Base-by-base conservation (phyloP, 2,888 invertebrate species). In the Drosophila vallismaia region DNA sequence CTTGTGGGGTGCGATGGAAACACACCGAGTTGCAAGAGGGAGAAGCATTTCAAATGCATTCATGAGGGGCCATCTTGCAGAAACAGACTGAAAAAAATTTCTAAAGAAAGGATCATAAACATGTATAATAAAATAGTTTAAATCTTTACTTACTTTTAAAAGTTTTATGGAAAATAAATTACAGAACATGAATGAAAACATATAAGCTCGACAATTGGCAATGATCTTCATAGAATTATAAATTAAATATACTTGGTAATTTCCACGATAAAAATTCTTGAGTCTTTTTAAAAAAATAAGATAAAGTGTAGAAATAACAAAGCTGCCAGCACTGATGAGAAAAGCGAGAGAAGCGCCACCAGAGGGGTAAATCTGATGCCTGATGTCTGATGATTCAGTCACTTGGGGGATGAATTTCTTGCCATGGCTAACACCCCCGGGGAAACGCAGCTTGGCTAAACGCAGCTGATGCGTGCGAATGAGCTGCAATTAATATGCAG, bases 401-500 rank as follows among this genome's bases (percentile, higher is more conserved):
- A 53, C 14, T 42, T 7, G 50, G 29, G 28, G 51, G 28, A 24
- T 64, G 28, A 14, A 44, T 10, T 10, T 44, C 29, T 2, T 26
- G 24, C 42, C 42, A 4, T 3, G 9, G 10, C 46, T 14, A 8
- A 19, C 14, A 44, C 29, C 12, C 26, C 7, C n/a, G 9, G 52
- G 8, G 50, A 28, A 36, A 19, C n/a, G n/a, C n/a, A n/a, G n/a
- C 51, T 19, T 10, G 10, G 24, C 44, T 42, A 45, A 75, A 58
- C 40, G 66, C 56, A 45, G 57, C 29, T 28, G 31, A 31, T 52
- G 42, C 66, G 54, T 49, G 50, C 62, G 64, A 79, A 69, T 66
- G 68, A 52, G 48, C 60, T 68, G 77, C 70, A 86, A 87, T 84
- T 87, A 84, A 87, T 81, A 72, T 78, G 68, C 81, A 68, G 71